phyloP scores from a whole-genome alignment of 2,797 vertebrate species.

The Phoxinus dragarum region DNA sequence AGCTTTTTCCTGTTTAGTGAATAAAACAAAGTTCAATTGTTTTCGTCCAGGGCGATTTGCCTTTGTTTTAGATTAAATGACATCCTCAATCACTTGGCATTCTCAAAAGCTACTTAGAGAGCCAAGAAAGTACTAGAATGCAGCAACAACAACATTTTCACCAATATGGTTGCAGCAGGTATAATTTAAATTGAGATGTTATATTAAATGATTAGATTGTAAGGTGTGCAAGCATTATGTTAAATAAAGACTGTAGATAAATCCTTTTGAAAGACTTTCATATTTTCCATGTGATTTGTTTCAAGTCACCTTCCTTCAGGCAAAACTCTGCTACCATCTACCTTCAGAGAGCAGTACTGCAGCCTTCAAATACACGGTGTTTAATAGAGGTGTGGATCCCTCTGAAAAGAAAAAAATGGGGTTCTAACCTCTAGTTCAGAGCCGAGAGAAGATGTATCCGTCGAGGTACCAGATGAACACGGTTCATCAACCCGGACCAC shows the following conservation, averaged over 20 bases:
- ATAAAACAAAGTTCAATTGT: slow-evolving; percentile 71
- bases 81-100: slow-evolving; percentile 67
- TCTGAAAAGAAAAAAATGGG: background rate
- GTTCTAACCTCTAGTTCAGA: slow-evolving; percentile 85
- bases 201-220: background rate
- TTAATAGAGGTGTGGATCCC: too few relatives aligned
- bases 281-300: background rate
- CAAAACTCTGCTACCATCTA: slow-evolving; percentile 64
- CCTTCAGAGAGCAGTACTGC: slow-evolving; percentile 50
- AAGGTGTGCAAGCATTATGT: background rate
- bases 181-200: background rate
- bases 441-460: slow-evolving; percentile 76
- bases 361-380: background rate
- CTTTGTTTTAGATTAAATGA: slow-evolving; percentile 75
- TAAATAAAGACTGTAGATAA: background rate
- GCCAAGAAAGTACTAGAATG: slow-evolving; percentile 51
- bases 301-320: background rate
- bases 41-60: slow-evolving; percentile 65
- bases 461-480: slow-evolving; percentile 75
- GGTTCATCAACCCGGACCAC: slow-evolving; percentile 71
- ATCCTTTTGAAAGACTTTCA: background rate
- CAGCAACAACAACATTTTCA: background rate
- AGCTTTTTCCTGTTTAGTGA: slow-evolving; percentile 72
- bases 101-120: slow-evolving; percentile 55
- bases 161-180: background rate